A percentile compares a stretch with the other conserved stretches of the same genome.
Evolutionary conservation across 2,797 vertebrate genomes (phyloP).

Genomic region (Coregonus sp.): DNA sequence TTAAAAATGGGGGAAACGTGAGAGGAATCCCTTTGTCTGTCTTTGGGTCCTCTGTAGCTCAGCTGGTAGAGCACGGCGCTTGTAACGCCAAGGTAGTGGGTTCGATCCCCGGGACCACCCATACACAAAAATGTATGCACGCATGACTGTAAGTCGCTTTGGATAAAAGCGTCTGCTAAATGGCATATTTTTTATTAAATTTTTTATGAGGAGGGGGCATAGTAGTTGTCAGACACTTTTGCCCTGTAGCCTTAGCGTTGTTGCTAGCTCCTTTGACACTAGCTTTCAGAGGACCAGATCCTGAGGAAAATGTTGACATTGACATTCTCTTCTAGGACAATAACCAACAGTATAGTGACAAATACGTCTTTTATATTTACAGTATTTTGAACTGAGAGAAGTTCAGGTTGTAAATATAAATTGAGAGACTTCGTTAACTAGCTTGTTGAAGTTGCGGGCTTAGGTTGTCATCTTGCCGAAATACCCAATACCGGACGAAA

Average conservation of each 20-base stretch:
- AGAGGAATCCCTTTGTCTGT: neutral
- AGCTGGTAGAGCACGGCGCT: too few relatives aligned
- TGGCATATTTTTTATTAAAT: too few relatives aligned
- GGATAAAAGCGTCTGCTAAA: too few relatives aligned
- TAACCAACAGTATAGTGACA: neutral
- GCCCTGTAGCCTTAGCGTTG: neutral
- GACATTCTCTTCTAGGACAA: neutral
- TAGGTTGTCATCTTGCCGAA: neutral
- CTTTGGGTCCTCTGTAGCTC: neutral
- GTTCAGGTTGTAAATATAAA: neutral
- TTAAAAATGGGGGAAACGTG: neutral
- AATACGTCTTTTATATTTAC: neutral
- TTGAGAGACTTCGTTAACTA: neutral
- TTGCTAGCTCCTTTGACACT: neutral
- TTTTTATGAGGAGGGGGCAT: neutral
- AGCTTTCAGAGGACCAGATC: neutral
- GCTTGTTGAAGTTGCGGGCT: neutral
- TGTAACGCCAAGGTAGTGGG: too few relatives aligned
- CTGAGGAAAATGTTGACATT: neutral
- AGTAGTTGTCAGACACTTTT: neutral
- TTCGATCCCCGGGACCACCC: too few relatives aligned
- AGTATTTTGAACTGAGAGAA: neutral
- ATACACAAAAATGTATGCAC: too few relatives aligned
- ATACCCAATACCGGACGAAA: too few relatives aligned
- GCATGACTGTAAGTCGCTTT: too few relatives aligned